Evolutionary conservation across 2,113 vertebrate species (phyloP).

Genomic region (Taxidea taxus): DNA sequence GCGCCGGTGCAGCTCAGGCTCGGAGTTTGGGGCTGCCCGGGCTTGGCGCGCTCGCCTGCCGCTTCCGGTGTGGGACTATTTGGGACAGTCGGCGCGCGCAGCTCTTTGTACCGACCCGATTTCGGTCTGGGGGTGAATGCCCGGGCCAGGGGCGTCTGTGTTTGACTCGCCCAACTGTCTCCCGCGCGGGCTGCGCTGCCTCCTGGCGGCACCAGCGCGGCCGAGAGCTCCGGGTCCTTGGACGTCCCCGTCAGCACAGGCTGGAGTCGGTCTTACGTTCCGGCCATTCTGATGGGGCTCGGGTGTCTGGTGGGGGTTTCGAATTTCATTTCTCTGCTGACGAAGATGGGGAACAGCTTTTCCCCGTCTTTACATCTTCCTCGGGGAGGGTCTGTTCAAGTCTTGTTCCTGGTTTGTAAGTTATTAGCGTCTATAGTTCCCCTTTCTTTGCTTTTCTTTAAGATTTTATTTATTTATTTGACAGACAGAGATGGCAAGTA

Average conservation of each 20-base stretch:
- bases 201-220: neutral
- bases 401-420: neutral
- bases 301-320: neutral
- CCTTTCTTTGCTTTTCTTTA: too few relatives aligned
- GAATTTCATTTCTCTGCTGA: neutral
- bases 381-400: neutral
- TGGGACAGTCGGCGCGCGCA: neutral
- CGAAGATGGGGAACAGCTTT: neutral
- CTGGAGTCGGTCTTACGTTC: rapidly evolving
- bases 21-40: neutral
- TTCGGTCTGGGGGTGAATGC: neutral
- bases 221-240: neutral
- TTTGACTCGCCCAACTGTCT: neutral
- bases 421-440: too few relatives aligned
- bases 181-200: neutral
- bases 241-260: rapidly evolving
- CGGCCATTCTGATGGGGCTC: rapidly evolving
- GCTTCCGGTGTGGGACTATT: neutral
- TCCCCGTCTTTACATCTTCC: rapidly evolving
- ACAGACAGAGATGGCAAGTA: too few relatives aligned
- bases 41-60: rapidly evolving
- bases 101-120: neutral
- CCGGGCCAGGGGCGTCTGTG: neutral
- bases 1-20: too few relatives aligned
- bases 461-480: too few relatives aligned